Evolutionary conservation across 2,797 vertebrate genomes (phyloP).

Genomic region (Parotocinclus haroldoi): DNA sequence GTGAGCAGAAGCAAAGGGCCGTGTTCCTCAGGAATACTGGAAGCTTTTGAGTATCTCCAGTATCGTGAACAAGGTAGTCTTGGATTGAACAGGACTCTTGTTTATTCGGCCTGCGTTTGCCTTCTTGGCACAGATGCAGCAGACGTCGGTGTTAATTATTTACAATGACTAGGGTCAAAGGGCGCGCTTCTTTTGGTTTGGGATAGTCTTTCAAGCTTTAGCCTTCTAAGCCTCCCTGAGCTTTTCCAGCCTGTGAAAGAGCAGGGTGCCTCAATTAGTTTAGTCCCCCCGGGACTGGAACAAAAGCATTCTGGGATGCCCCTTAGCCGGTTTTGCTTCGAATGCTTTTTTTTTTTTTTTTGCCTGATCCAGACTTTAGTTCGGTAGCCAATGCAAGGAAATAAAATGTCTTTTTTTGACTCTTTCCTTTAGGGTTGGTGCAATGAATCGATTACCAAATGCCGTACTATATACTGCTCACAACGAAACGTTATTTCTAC

Average conservation of each 20-base stretch:
- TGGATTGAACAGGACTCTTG: neutral
- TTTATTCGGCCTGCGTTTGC: conserved; percentile 41
- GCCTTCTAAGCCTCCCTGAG: conserved; percentile 22
- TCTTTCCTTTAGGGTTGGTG: no score
- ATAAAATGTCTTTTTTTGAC: no score
- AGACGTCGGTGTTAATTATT: conserved; percentile 65
- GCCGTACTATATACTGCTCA: no score
- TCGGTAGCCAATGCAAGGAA: no score
- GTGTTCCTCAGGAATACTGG: neutral
- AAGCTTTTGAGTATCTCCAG: neutral
- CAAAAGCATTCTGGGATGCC: no score
- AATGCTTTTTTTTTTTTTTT: no score
- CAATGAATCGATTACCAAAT: no score
- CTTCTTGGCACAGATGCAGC: conserved; percentile 44
- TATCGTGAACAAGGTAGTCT: neutral
- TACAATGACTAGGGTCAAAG: conserved; percentile 49
- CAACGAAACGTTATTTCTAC: no score
- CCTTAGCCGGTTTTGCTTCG: no score
- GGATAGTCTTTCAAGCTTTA: conserved; percentile 33
- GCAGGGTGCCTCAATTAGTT: conserved; percentile 31
- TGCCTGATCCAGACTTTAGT: no score
- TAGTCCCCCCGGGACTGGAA: neutral
- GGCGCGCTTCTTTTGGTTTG: conserved; percentile 22
- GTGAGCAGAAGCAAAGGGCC: conserved; percentile 34
- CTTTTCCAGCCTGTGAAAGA: conserved; percentile 33